Conservation (phyloP, 30 jellyfish, hydroid and myxozoan species). For the Aurelia aurita region DNA sequence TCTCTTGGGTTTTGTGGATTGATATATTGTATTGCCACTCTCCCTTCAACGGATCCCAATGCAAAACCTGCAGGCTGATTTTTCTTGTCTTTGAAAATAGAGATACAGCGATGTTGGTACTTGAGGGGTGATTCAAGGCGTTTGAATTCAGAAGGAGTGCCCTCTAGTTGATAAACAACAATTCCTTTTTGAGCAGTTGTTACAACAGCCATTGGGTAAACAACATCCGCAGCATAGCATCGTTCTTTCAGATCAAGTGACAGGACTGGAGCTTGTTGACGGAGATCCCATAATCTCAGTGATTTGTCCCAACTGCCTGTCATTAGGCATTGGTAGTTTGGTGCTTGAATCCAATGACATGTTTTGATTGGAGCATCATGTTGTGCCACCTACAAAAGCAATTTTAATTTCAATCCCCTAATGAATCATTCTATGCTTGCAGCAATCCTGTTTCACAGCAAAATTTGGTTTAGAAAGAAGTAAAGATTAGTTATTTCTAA, state of each 20-base stretch:
- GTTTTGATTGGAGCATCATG: constrained; percentile 96
- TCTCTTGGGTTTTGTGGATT: constrained; percentile 91
- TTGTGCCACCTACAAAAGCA: constrained; percentile 45
- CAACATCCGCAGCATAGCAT: constrained; percentile 92
- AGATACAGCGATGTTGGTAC: constrained; percentile 89
- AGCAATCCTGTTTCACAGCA: too few relatives aligned
- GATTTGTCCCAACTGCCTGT: constrained; percentile 97
- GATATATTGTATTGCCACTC: constrained; percentile 95
- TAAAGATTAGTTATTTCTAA: too few relatives aligned
- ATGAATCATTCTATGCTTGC: too few relatives aligned
- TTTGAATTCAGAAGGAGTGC: constrained; percentile 86
- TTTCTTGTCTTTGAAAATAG: constrained; percentile 90
- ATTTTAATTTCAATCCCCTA: too few relatives aligned
- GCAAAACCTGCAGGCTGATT: constrained; percentile 94
- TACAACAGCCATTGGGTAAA: constrained; percentile 94
- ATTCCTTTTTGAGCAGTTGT: constrained; percentile 92
- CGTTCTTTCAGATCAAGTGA: constrained; percentile 77
- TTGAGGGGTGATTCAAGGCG: constrained; percentile 85
- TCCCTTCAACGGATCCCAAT: constrained; percentile 95
- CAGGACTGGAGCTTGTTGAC: constrained; percentile 79
- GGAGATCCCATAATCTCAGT: constrained; percentile 86
- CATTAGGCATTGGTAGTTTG: constrained; percentile 86
- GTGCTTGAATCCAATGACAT: constrained; percentile 95
- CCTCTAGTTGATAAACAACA: constrained; percentile 79
- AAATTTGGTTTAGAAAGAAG: too few relatives aligned